Conservation (phyloP, 2,797 vertebrate genomes). For the Presbytis comata region DNA sequence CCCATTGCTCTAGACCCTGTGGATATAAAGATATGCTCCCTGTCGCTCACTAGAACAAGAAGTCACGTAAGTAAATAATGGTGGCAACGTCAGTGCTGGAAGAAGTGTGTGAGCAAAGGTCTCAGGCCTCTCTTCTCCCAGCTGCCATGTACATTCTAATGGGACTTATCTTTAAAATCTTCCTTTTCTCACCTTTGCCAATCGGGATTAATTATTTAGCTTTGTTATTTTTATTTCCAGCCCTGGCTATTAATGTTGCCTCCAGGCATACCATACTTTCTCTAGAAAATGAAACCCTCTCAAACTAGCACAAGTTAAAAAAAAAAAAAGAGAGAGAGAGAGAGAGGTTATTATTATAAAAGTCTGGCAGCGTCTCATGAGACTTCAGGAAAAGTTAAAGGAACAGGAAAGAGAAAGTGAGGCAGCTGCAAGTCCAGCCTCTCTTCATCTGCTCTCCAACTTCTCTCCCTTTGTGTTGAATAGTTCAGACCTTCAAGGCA, state of each 20-base stretch:
- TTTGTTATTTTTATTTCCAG: constrained; percentile 45
- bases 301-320: background rate
- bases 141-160: background rate
- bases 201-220: background rate
- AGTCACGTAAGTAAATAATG: background rate
- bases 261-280: background rate
- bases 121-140: background rate
- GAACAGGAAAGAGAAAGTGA: background rate
- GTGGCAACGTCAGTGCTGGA: background rate
- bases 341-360: background rate
- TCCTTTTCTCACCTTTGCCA: background rate
- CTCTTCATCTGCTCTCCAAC: background rate
- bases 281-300: constrained; percentile 40
- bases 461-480: background rate
- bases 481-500: background rate
- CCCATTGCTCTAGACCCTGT: background rate
- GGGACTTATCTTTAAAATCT: background rate
- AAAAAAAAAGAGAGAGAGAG: background rate
- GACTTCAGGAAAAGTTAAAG: background rate
- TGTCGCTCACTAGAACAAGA: background rate
- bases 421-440: background rate
- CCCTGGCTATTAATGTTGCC: background rate
- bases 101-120: background rate
- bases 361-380: background rate
- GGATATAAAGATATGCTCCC: background rate